These are phyloP conservation scores for Microcebus lehilahytsara DNA, from an alignment of 2,113 vertebrate genomes.

Conservation along the genomic window DNA sequence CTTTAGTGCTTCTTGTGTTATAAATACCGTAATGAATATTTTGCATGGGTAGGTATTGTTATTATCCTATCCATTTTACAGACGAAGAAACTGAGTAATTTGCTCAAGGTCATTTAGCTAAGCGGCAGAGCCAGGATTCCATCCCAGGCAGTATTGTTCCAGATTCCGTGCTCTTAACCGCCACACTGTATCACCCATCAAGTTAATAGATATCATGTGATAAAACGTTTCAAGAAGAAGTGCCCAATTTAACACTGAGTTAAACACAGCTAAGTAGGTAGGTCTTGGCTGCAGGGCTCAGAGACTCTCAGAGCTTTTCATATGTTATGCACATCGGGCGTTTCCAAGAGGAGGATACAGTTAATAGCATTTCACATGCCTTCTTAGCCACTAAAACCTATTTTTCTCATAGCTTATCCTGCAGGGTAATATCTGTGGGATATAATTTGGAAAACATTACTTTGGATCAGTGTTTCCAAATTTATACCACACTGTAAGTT, in stretches of 20 bases:
- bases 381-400: neutral
- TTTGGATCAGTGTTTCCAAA: neutral
- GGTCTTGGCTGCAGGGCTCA: neutral
- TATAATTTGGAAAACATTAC: slow-evolving; percentile 15
- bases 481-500: neutral
- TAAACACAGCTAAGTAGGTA: neutral
- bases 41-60: neutral
- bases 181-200: neutral
- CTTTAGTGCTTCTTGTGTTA: neutral
- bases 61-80: neutral
- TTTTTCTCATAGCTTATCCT: neutral
- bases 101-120: neutral
- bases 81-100: neutral
- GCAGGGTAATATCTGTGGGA: neutral
- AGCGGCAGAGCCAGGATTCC: neutral
- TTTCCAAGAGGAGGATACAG: neutral
- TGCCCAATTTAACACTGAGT: neutral
- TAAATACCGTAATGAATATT: neutral
- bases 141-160: neutral
- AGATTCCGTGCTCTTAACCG: neutral
- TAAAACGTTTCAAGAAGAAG: neutral
- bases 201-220: neutral
- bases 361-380: neutral
- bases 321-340: neutral
- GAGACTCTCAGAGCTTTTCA: neutral